These are phyloP conservation scores for Galemys pyrenaicus DNA, from an alignment of 2,113 vertebrate genomes.

Conservation along the genomic window DNA sequence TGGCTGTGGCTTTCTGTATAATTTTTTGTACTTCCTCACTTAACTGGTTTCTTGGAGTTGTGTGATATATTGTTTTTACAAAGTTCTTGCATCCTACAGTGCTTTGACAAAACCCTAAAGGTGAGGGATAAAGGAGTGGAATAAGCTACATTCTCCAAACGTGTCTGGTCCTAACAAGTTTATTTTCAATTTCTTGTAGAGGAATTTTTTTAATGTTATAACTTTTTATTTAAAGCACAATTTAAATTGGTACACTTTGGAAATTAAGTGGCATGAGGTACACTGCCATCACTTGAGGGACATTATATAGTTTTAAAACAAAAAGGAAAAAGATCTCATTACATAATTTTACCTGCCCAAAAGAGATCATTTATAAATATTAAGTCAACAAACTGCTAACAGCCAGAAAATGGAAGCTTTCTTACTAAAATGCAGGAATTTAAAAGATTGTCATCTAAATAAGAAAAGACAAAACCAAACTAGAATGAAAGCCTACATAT, in stretches of 20 bases:
- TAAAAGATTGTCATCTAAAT: too few relatives aligned
- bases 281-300: conserved; percentile 93
- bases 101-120: background rate
- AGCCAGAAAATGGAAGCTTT: conserved; percentile 91
- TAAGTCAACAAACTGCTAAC: conserved; percentile 90
- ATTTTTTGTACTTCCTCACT: background rate
- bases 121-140: background rate
- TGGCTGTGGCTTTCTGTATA: background rate
- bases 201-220: conserved; percentile 73
- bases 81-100: conserved; percentile 4
- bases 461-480: conserved; percentile 89
- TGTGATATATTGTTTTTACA: background rate
- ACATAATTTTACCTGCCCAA: conserved; percentile 89
- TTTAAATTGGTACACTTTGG: conserved; percentile 75
- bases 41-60: background rate
- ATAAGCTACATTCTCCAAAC: background rate
- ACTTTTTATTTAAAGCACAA: conserved; percentile 96
- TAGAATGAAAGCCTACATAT: conserved; percentile 91
- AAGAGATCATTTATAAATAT: conserved; percentile 91
- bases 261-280: conserved; percentile 92
- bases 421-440: conserved; percentile 88
- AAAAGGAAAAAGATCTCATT: conserved; percentile 70
- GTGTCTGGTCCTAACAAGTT: background rate
- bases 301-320: conserved; percentile 87
- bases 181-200: conserved; percentile 36